Percentiles rank a stretch among this genome's conserved stretches.
Conservation (phyloP, 2,113 vertebrate species). For the Phoxinus phoxinus region DNA sequence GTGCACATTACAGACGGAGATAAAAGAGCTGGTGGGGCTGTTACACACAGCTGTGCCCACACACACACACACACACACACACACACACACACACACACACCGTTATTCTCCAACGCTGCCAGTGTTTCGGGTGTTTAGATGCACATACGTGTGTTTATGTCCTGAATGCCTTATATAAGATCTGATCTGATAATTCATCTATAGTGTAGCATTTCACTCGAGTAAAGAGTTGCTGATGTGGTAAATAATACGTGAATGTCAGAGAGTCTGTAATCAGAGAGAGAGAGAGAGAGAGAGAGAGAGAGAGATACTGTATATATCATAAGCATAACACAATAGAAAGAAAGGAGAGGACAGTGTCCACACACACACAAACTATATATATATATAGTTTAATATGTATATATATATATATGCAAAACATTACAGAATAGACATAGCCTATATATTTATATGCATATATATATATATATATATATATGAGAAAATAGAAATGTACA, state of each 20-base stretch:
- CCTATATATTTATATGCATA: too few relatives aligned
- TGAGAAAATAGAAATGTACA: not conserved
- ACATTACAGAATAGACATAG: too few relatives aligned
- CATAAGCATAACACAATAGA: not conserved
- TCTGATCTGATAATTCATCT: not conserved
- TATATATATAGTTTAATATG: too few relatives aligned
- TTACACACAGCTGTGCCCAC: slow-evolving; percentile 79
- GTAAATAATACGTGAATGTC: slow-evolving; percentile 24
- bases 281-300: not conserved
- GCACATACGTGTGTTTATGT: slow-evolving; percentile 46
- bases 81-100: not conserved
- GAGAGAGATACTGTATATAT: too few relatives aligned
- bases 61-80: not conserved
- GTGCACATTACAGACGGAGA: slow-evolving; percentile 77
- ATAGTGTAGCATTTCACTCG: not conserved
- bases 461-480: too few relatives aligned
- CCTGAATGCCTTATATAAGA: slow-evolving; percentile 53
- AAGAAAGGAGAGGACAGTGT: too few relatives aligned
- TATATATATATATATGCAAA: too few relatives aligned
- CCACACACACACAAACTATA: too few relatives aligned
- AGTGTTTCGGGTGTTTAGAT: slow-evolving; percentile 48
- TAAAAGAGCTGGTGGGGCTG: slow-evolving; percentile 66
- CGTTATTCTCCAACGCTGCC: slow-evolving; percentile 57
- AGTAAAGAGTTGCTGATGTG: slow-evolving; percentile 31
- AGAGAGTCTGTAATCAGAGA: not conserved